A percentile compares a stretch with the other conserved stretches of the same genome.
phyloP scores from a whole-genome alignment of 2,888 invertebrate species.

The Caenorhabditis japonica region DNA sequence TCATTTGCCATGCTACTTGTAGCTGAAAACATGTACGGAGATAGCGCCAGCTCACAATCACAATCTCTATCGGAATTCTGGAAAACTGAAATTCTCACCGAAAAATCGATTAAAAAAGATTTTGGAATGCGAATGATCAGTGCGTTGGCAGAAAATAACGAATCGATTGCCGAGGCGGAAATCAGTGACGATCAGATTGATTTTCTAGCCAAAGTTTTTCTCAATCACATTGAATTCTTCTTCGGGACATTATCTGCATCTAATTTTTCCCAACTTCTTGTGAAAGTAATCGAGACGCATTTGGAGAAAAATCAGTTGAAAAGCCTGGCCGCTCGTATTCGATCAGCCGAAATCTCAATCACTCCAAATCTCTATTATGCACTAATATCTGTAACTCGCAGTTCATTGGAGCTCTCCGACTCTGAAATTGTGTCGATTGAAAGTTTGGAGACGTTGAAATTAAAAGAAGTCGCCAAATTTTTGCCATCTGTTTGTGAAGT shows the following conservation, averaged over 20 bases:
- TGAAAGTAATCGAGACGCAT: conserved; percentile 10
- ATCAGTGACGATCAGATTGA: conserved; percentile 17
- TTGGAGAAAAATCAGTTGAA: conserved; percentile 13
- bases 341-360: conserved; percentile 2
- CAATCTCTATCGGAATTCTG: conserved; percentile 19
- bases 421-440: conserved; percentile 4
- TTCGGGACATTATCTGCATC: conserved; percentile 1
- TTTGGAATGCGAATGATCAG: conserved; percentile 39
- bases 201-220: conserved; percentile 17
- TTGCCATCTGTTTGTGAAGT: conserved; percentile 1
- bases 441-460: conserved; percentile 16
- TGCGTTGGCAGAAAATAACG: conserved; percentile 8
- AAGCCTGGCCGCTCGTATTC: not conserved
- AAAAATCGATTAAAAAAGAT: conserved; percentile 37
- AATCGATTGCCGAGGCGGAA: not conserved
- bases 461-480: conserved; percentile 21
- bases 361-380: conserved; percentile 4
- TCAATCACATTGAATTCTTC: conserved; percentile 38
- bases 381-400: not conserved
- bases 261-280: not conserved
- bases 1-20: conserved; percentile 15
- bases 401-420: conserved; percentile 1
- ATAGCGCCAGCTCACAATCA: not conserved
- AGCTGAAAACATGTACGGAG: conserved; percentile 29
- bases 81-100: conserved; percentile 18